Percentiles rank a stretch among this genome's conserved stretches.
Conservation (phyloP, 2,888 invertebrate species). For the Tipula helvola region DNA sequence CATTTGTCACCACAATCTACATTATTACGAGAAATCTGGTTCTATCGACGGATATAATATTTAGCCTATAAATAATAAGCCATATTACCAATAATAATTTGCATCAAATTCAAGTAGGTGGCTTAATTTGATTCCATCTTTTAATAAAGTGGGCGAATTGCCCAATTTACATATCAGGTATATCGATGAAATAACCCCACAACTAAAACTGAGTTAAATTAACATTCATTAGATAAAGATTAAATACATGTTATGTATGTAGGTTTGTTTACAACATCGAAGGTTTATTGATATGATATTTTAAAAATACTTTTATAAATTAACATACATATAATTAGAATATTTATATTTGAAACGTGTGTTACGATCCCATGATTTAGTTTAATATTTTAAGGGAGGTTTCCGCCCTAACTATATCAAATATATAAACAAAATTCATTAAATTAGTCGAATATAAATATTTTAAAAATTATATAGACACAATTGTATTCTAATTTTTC, state of each 20-base stretch:
- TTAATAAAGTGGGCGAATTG: not conserved
- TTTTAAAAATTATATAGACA: no score
- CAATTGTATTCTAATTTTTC: not conserved
- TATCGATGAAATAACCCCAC: not conserved
- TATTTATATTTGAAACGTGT: not conserved
- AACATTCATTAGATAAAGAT: not conserved
- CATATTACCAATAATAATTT: not conserved
- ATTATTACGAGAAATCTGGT: no score
- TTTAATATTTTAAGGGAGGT: not conserved
- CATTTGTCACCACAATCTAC: no score
- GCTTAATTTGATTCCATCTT: not conserved
- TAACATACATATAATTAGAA: no score
- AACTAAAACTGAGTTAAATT: not conserved
- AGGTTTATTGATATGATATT: not conserved
- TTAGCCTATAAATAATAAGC: not conserved
- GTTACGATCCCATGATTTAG: not conserved
- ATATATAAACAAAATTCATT: not conserved
- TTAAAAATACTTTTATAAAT: no score
- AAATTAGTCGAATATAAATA: not conserved
- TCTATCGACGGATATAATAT: no score
- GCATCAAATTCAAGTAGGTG: not conserved
- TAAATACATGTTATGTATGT: not conserved
- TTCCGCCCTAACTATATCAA: not conserved
- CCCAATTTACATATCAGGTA: not conserved
- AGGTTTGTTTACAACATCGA: not conserved